Conservation (phyloP, 2,797 vertebrate genomes). For the Coregonus suidteri region DNA sequence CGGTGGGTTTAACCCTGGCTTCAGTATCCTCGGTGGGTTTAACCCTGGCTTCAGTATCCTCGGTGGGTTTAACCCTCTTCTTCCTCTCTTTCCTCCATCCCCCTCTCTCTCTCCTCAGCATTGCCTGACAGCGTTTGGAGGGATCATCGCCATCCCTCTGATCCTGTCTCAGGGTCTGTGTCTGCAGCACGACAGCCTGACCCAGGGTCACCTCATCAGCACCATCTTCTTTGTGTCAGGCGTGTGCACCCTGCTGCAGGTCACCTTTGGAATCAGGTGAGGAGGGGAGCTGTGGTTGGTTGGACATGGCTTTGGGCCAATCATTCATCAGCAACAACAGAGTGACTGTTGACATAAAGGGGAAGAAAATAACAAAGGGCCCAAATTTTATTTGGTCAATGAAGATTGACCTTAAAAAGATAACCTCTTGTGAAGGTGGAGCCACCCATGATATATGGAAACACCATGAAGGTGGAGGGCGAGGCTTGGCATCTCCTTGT, state of each 20-base stretch:
- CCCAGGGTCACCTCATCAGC: constrained; percentile 94
- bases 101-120: constrained; percentile 76
- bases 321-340: not conserved
- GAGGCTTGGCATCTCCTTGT: not conserved
- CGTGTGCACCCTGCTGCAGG: constrained; percentile 92
- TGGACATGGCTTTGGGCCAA: not conserved
- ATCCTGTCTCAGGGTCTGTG: constrained; percentile 91
- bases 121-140: constrained; percentile 92
- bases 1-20: not conserved
- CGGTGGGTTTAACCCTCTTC: not conserved
- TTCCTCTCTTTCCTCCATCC: not conserved
- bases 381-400: too few species aligned
- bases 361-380: not conserved
- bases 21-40: too few species aligned
- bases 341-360: not conserved
- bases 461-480: not conserved
- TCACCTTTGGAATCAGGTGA: constrained; percentile 92
- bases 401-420: not conserved
- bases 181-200: constrained; percentile 87
- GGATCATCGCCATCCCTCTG: constrained; percentile 88
- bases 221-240: constrained; percentile 97
- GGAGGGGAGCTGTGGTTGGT: constrained; percentile 12
- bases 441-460: not conserved
- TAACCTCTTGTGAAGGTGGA: not conserved
- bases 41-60: too few species aligned